Conservation (phyloP, 2,797 vertebrate genomes). For the Manis pentadactyla region DNA sequence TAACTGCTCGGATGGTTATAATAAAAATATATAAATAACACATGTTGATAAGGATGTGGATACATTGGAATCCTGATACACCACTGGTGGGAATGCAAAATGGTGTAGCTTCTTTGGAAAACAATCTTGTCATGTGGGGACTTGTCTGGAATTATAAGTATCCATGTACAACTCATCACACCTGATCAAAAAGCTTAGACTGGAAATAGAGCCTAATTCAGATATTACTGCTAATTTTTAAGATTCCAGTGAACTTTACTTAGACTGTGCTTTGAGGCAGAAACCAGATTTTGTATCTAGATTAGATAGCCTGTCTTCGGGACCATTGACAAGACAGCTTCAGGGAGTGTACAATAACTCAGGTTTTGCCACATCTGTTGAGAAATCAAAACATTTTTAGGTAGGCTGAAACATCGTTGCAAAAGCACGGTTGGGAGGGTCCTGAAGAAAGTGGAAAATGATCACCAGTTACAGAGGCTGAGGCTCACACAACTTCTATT, state of each 20-base stretch:
- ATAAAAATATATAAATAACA: neutral
- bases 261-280: neutral
- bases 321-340: neutral
- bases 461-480: neutral
- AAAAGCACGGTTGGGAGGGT: neutral
- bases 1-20: neutral
- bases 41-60: neutral
- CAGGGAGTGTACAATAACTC: neutral
- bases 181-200: conserved; percentile 12
- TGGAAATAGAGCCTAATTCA: conserved; percentile 41
- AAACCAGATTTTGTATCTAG: neutral
- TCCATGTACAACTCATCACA: neutral
- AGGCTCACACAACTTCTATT: neutral
- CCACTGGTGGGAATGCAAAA: neutral
- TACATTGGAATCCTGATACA: neutral
- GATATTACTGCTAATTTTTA: conserved; percentile 1
- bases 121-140: neutral
- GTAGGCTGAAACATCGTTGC: neutral
- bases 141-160: conserved; percentile 49
- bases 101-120: neutral
- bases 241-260: conserved; percentile 34
- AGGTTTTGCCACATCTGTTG: neutral
- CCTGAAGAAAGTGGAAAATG: neutral
- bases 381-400: neutral
- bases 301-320: neutral